A percentile compares a stretch with the other conserved stretches of the same genome.
phyloP scores from a whole-genome alignment of 2,888 invertebrate genomes.

The Mimas tiliae region DNA sequence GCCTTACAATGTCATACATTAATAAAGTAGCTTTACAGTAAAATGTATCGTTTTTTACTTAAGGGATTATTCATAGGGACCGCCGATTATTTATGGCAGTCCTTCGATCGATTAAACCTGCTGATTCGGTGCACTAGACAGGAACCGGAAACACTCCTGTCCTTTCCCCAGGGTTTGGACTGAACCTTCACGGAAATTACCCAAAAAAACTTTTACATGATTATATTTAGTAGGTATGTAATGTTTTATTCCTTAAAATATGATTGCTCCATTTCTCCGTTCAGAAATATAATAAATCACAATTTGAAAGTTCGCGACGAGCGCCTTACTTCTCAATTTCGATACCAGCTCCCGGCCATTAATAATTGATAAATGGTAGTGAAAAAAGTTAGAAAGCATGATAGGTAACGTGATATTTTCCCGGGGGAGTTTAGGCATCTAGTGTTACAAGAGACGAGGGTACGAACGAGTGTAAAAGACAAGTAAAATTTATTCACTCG shows the following conservation, averaged over 20 bases:
- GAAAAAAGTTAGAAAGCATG: slow-evolving; percentile 43
- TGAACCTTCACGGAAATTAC: too few species aligned
- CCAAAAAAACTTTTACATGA: too few species aligned
- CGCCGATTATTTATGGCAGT: too few species aligned
- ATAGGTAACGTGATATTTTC: slow-evolving; percentile 26
- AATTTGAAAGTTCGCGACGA: slow-evolving; percentile 55
- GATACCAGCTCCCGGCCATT: slow-evolving; percentile 48
- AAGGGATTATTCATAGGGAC: too few species aligned
- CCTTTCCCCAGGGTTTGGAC: too few species aligned
- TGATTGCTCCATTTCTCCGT: slow-evolving; percentile 28
- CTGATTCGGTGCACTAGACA: too few species aligned
- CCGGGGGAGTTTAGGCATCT: slow-evolving; percentile 22
- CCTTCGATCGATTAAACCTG: too few species aligned
- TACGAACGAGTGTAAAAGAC: slow-evolving; percentile 6
- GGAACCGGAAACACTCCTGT: too few species aligned
- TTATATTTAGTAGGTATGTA: neutral
- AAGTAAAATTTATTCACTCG: slow-evolving; percentile 18
- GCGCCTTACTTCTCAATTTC: slow-evolving; percentile 64
- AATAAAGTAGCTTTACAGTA: too few species aligned
- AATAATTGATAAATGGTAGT: slow-evolving; percentile 61
- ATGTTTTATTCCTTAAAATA: slow-evolving; percentile 4
- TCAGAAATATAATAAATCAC: slow-evolving; percentile 53
- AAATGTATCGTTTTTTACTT: too few species aligned
- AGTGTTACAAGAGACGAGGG: slow-evolving; percentile 23
- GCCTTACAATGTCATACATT: too few species aligned